Evolutionary conservation across 2,888 invertebrate species (phyloP).

Genomic region (Tipula helvola): DNA sequence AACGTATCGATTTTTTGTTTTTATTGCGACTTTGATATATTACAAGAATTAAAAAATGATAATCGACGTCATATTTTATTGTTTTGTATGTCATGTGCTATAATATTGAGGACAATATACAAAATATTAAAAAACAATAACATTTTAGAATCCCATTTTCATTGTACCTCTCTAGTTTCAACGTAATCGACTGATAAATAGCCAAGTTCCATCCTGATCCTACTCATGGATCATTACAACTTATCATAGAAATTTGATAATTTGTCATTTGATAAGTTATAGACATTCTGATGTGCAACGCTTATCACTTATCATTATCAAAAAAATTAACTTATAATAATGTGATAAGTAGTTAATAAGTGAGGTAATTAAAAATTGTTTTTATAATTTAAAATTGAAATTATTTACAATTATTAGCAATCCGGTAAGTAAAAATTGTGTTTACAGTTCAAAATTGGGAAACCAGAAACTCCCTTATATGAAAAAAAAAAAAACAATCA

Average conservation of each 20-base stretch:
- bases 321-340: too few species aligned
- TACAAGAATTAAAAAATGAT: background rate
- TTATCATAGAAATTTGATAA: too few species aligned
- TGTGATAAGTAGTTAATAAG: too few species aligned
- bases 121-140: background rate
- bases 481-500: background rate
- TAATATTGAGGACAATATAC: background rate
- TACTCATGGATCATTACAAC: too few species aligned
- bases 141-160: background rate
- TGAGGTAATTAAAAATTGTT: too few species aligned
- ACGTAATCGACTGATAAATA: background rate
- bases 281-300: too few species aligned
- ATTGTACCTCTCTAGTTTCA: background rate
- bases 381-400: too few species aligned
- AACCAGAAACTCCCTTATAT: conserved; percentile 15
- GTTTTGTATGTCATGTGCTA: background rate
- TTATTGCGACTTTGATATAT: background rate
- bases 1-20: background rate
- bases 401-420: too few species aligned
- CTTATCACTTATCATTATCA: too few species aligned
- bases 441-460: conserved; percentile 12
- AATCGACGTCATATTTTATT: background rate
- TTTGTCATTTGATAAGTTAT: too few species aligned
- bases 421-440: too few species aligned
- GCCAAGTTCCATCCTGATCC: too few species aligned